phyloP scores from a whole-genome alignment of 1,140 invertebrate species.

The Diuraphis noxia region DNA sequence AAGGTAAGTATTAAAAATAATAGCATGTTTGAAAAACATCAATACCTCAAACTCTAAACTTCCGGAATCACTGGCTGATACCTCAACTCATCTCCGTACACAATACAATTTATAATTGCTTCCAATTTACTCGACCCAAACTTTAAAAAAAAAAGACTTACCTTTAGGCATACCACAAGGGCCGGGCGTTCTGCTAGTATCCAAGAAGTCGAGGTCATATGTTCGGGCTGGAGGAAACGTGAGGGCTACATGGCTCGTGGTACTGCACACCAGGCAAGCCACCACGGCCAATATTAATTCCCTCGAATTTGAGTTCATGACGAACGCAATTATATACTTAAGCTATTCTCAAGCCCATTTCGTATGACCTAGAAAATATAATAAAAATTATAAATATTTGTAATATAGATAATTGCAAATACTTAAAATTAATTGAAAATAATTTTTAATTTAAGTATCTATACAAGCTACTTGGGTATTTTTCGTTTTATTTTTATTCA shows the following conservation, averaged over 20 bases:
- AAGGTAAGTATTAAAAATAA: background rate
- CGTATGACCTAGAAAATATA: conserved; percentile 32
- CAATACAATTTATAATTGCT: background rate
- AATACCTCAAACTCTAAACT: background rate
- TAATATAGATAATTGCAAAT: background rate
- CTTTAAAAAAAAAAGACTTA: conserved; percentile 62
- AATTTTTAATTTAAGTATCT: background rate
- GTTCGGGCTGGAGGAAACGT: conserved; percentile 82
- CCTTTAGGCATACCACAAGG: conserved; percentile 97
- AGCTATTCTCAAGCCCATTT: conserved; percentile 32
- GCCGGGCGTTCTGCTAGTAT: conserved; percentile 83
- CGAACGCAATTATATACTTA: background rate
- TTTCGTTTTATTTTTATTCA: background rate
- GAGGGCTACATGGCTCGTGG: conserved; percentile 73
- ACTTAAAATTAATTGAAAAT: background rate
- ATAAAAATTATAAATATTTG: background rate
- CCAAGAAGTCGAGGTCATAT: conserved; percentile 91
- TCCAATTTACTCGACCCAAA: background rate
- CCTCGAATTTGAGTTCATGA: conserved; percentile 29
- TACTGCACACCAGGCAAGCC: conserved; percentile 43
- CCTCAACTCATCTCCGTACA: background rate
- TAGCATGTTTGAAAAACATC: background rate
- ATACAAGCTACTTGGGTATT: background rate
- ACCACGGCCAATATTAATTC: conserved; percentile 36
- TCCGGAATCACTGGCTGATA: background rate